These are phyloP conservation scores for Zaprionus bogoriensis DNA, from an alignment of 2,888 invertebrate genomes.

Conservation along the genomic window DNA sequence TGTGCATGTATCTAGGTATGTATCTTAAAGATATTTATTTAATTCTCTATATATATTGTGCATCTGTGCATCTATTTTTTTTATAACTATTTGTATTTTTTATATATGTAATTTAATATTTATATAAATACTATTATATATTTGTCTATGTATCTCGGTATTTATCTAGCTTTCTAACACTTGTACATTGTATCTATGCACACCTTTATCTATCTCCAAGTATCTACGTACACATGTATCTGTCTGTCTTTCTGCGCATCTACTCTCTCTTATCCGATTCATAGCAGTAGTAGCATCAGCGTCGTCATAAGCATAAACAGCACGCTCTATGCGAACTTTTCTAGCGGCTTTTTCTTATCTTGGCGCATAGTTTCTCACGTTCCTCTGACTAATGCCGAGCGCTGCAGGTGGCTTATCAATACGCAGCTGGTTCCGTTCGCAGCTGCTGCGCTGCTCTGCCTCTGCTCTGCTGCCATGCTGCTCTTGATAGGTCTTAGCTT, in stretches of 20 bases:
- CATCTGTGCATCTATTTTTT: neutral
- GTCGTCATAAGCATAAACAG: constrained; percentile 15
- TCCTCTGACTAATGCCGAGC: constrained; percentile 62
- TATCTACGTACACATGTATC: neutral
- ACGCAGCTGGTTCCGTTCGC: constrained; percentile 18
- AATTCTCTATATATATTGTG: neutral
- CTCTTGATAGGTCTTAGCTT: constrained; percentile 35
- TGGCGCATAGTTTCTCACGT: constrained; percentile 62
- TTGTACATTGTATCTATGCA: neutral
- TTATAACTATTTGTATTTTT: neutral
- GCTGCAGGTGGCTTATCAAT: constrained; percentile 54
- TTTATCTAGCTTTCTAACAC: neutral
- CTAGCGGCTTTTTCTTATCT: constrained; percentile 55
- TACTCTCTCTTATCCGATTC: neutral
- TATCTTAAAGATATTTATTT: too few relatives aligned
- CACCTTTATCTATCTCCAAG: neutral
- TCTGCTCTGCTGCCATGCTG: too few relatives aligned
- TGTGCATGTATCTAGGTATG: neutral
- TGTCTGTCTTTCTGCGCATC: neutral
- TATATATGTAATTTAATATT: neutral
- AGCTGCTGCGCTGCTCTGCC: constrained; percentile 13
- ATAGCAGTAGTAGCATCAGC: neutral
- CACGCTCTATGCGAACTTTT: constrained; percentile 32
- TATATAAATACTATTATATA: neutral
- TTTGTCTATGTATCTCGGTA: neutral